Percentiles rank a stretch among this genome's conserved stretches.
phyloP scores from a whole-genome alignment of 2,113 vertebrate species.

The Quiscalus mexicanus region DNA sequence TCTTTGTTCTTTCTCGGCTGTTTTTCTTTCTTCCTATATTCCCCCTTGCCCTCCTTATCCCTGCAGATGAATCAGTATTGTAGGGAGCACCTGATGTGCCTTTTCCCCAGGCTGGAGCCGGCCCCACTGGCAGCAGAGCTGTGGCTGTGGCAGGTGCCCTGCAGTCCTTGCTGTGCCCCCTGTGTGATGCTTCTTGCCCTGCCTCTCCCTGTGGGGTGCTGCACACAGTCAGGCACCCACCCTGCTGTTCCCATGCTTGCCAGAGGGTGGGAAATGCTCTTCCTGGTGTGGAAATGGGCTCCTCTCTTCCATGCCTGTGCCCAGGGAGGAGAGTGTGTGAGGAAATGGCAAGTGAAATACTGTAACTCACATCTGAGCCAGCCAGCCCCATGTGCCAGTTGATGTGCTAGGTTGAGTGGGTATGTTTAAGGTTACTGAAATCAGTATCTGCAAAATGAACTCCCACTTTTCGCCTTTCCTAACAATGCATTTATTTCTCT shows the following conservation, averaged over 20 bases:
- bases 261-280: not conserved
- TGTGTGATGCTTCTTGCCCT: not conserved
- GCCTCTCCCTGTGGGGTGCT: accelerated
- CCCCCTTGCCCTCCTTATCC: not conserved
- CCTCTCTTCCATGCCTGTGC: not conserved
- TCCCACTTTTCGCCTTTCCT: not conserved
- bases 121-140: not conserved
- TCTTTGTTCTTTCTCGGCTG: not conserved
- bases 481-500: not conserved
- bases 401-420: not conserved
- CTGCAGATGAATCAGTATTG: not conserved
- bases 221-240: no score
- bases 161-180: not conserved
- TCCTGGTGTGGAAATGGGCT: not conserved
- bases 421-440: not conserved
- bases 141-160: accelerated
- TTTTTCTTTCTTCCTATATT: not conserved
- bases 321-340: accelerated
- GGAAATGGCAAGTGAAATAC: not conserved
- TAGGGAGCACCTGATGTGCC: not conserved
- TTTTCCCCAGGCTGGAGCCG: accelerated
- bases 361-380: not conserved
- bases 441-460: not conserved
- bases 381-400: not conserved
- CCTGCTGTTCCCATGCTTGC: accelerated